phyloP scores from a whole-genome alignment of 1,140 invertebrate genomes.

The Philotrypesis tridentata region DNA sequence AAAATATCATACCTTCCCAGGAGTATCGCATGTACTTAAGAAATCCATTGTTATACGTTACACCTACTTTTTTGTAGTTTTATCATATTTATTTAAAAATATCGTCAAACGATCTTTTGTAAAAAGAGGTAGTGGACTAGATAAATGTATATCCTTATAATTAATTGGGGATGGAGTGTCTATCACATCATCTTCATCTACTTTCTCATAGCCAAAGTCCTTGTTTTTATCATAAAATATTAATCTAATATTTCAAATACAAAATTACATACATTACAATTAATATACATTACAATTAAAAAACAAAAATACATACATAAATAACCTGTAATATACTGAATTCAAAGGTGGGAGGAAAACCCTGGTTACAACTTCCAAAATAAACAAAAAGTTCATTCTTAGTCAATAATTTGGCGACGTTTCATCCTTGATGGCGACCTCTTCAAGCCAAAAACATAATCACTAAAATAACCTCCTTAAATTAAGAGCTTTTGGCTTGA shows the following conservation, averaged over 20 bases:
- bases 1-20: not conserved
- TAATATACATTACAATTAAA: too few species aligned
- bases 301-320: not conserved
- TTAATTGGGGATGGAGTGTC: not conserved
- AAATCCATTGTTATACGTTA: not conserved
- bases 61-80: too few species aligned
- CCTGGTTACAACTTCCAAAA: too few species aligned
- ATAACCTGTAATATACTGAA: not conserved
- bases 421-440: too few species aligned
- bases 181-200: not conserved
- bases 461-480: too few species aligned
- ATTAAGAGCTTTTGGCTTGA: too few species aligned
- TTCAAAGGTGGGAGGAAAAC: too few species aligned
- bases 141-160: constrained; percentile 18
- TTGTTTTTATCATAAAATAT: constrained; percentile 20
- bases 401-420: too few species aligned
- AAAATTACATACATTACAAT: not conserved
- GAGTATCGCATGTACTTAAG: not conserved
- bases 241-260: not conserved
- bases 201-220: not conserved
- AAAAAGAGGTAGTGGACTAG: not conserved
- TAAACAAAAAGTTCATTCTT: too few species aligned
- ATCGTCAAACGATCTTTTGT: not conserved
- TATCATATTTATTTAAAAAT: constrained; percentile 30
- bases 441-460: too few species aligned